phyloP scores from a whole-genome alignment of 2,888 invertebrate genomes.

The Drosophila austrosaltans region DNA sequence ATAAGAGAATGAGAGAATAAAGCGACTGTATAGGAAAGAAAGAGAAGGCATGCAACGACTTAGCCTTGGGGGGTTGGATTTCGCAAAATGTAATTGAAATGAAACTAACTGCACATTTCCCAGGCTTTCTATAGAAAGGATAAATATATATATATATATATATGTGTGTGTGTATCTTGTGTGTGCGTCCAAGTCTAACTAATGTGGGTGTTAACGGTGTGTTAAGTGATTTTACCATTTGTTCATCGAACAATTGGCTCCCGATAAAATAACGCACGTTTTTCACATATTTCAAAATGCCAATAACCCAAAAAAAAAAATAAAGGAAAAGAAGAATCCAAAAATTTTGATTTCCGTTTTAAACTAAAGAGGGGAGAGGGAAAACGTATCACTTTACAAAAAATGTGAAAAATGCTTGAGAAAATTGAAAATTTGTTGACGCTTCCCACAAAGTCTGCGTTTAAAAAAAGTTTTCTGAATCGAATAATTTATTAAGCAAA shows the following conservation, averaged over 20 bases:
- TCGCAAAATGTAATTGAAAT: constrained; percentile 69
- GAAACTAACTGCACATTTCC: constrained; percentile 45
- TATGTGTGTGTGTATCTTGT: constrained; percentile 22
- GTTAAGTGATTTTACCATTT: constrained; percentile 76
- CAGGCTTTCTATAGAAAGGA: constrained; percentile 30
- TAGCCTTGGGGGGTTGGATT: constrained; percentile 21
- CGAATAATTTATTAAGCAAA: too few relatives aligned
- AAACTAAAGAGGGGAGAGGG: background rate
- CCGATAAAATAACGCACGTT: constrained; percentile 75
- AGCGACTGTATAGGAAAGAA: background rate
- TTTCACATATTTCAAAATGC: constrained; percentile 73
- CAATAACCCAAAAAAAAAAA: background rate
- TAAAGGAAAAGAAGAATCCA: too few relatives aligned
- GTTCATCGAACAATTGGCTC: constrained; percentile 64
- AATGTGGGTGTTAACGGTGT: constrained; percentile 81
- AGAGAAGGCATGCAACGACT: background rate
- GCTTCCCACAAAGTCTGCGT: too few relatives aligned
- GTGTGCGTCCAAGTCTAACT: constrained; percentile 71
- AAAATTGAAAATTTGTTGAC: too few relatives aligned
- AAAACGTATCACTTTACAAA: constrained; percentile 7
- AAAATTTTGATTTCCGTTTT: constrained; percentile 19
- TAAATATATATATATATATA: background rate
- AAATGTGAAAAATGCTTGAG: too few relatives aligned
- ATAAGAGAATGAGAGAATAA: constrained; percentile 19
- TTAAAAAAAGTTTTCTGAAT: too few relatives aligned